Evolutionary conservation across 2,888 invertebrate species (phyloP).

Genomic region (Frankliniella intonsa): DNA sequence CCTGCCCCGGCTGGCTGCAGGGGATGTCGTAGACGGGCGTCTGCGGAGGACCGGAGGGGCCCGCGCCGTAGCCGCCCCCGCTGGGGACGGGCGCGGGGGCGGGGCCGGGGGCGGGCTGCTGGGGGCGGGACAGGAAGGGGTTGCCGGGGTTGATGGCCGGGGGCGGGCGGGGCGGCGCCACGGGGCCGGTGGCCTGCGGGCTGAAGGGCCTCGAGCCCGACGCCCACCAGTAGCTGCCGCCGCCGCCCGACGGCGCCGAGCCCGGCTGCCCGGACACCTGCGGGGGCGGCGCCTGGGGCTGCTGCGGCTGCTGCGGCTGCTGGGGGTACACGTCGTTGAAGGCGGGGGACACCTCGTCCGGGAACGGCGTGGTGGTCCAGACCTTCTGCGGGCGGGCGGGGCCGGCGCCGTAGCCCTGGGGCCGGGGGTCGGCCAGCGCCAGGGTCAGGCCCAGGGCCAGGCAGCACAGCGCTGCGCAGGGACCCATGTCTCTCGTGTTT

Average conservation of each 20-base stretch:
- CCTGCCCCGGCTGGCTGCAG: constrained; percentile 18
- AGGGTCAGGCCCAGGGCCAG: not conserved
- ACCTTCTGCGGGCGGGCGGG: constrained; percentile 2
- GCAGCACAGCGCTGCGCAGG: no score
- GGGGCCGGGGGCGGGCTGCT: not conserved
- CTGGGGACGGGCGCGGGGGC: not conserved
- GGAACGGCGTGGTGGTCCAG: constrained; percentile 8
- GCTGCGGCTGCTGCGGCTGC: not conserved
- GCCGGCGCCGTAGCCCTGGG: constrained; percentile 3
- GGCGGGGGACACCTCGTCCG: not conserved
- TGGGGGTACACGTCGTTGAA: not conserved
- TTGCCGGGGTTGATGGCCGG: not conserved
- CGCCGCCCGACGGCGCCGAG: not conserved
- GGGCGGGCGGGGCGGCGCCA: not conserved
- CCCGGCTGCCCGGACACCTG: not conserved
- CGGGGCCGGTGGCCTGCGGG: not conserved
- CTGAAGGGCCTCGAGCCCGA: not conserved
- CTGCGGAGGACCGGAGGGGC: not conserved
- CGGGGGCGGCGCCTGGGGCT: not conserved
- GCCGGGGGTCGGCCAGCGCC: not conserved
- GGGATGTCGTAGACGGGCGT: constrained; percentile 9
- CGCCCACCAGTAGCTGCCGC: constrained; percentile 22
- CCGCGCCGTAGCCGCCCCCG: not conserved
- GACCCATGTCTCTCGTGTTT: no score
- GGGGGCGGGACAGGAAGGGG: not conserved